Conservation (phyloP, 2,888 invertebrate genomes). For the Cephus nigrinus region DNA sequence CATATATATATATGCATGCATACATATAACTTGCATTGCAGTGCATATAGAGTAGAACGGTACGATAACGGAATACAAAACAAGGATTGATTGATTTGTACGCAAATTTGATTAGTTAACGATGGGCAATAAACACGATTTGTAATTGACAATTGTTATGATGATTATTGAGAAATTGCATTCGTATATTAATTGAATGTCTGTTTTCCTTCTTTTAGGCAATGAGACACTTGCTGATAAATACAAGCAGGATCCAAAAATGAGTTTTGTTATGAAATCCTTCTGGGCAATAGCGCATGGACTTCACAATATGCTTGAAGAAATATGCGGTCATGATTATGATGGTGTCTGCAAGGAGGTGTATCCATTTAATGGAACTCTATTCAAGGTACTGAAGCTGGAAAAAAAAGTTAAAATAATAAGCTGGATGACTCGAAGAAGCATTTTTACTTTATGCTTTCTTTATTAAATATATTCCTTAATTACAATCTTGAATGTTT, state of each 20-base stretch:
- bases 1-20: not conserved
- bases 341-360: slow-evolving; percentile 74
- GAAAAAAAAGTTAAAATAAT: not conserved
- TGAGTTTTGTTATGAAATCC: slow-evolving; percentile 83
- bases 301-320: slow-evolving; percentile 76
- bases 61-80: not conserved
- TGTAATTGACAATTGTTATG: not conserved
- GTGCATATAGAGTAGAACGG: not conserved
- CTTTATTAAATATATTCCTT: not conserved
- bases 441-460: not conserved
- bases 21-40: not conserved
- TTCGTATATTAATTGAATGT: not conserved
- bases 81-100: not conserved
- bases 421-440: not conserved
- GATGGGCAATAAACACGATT: not conserved
- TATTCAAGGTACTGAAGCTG: slow-evolving; percentile 68
- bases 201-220: slow-evolving; percentile 63
- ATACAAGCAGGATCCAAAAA: slow-evolving; percentile 80
- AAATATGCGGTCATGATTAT: slow-evolving; percentile 70
- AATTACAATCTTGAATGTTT: not conserved
- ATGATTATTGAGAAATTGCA: not conserved
- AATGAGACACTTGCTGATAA: slow-evolving; percentile 69
- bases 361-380: slow-evolving; percentile 78
- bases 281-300: slow-evolving; percentile 81
- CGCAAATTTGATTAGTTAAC: not conserved